A percentile compares a stretch with the other conserved stretches of the same genome.
Evolutionary conservation across 2,888 invertebrate genomes (phyloP).

Genomic region (Oligia fasciuncula): DNA sequence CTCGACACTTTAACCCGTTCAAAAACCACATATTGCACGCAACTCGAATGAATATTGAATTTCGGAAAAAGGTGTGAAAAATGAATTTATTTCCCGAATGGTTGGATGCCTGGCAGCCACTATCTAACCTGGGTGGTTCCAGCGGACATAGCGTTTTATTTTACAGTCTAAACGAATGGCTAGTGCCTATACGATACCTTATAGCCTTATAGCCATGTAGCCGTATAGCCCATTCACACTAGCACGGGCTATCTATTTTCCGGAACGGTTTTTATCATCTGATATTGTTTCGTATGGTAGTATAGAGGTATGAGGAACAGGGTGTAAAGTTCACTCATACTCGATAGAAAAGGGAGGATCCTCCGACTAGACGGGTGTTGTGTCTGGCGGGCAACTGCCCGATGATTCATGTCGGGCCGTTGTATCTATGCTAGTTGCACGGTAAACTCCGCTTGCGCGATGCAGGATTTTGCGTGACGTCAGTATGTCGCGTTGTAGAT

Average conservation of each 20-base stretch:
- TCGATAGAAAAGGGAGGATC: too few relatives aligned
- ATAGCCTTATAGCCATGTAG: not conserved
- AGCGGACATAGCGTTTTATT: slow-evolving; percentile 33
- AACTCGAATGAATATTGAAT: slow-evolving; percentile 48
- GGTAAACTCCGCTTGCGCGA: too few relatives aligned
- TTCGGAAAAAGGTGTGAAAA: slow-evolving; percentile 43
- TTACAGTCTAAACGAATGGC: slow-evolving; percentile 31
- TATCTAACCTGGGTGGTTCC: slow-evolving; percentile 31
- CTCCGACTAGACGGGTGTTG: too few relatives aligned
- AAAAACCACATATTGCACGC: slow-evolving; percentile 2
- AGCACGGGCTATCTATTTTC: not conserved
- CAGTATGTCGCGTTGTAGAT: too few relatives aligned
- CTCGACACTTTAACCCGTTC: not conserved
- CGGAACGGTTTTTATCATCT: slow-evolving; percentile 5
- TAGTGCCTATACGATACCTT: not conserved
- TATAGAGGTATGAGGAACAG: too few relatives aligned
- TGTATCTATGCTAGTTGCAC: too few relatives aligned
- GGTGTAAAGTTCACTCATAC: too few relatives aligned
- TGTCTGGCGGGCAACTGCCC: too few relatives aligned
- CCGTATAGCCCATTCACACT: slow-evolving; percentile 9
- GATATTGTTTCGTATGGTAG: not conserved
- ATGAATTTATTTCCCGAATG: slow-evolving; percentile 34
- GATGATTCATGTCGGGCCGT: too few relatives aligned
- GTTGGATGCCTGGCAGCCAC: not conserved
- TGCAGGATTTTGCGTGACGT: too few relatives aligned